Conservation (phyloP, 92 coral and sea anemone genomes). For the Palythoa caribaeorum region DNA sequence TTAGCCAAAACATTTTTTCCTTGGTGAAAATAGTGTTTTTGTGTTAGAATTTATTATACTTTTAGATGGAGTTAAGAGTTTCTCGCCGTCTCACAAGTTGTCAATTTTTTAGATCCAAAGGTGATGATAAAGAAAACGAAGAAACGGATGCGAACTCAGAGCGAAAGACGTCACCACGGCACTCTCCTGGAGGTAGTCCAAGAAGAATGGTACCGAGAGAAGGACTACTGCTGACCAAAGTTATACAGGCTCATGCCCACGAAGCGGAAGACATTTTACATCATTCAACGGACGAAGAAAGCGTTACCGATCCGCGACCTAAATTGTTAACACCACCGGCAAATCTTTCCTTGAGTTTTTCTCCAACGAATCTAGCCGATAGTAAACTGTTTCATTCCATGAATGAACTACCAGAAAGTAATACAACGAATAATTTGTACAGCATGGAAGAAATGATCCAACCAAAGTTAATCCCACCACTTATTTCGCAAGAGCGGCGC, state of each 20-base stretch:
- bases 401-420: slow-evolving; percentile 52
- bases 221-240: slow-evolving; percentile 77
- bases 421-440: slow-evolving; percentile 49
- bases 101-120: slow-evolving; percentile 13
- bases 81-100: neutral
- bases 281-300: slow-evolving; percentile 93
- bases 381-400: slow-evolving; percentile 68
- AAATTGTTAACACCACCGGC: slow-evolving; percentile 36
- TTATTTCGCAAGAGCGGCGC: slow-evolving; percentile 66
- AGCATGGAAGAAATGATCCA: slow-evolving; percentile 68
- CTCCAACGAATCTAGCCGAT: slow-evolving; percentile 53
- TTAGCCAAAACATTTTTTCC: no score
- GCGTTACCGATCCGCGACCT: slow-evolving; percentile 24
- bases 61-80: no score
- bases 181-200: slow-evolving; percentile 50
- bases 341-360: slow-evolving; percentile 23
- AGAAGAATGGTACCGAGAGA: slow-evolving; percentile 93
- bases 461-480: slow-evolving; percentile 55
- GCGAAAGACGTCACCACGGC: slow-evolving; percentile 24
- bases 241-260: slow-evolving; percentile 84
- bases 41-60: no score
- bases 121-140: slow-evolving; percentile 53
- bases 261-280: slow-evolving; percentile 90
- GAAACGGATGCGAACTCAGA: slow-evolving; percentile 62
- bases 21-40: no score